A percentile compares a stretch with the other conserved stretches of the same genome.
phyloP scores from a whole-genome alignment of 2,888 invertebrate genomes.

The Dinocampus coccinellae region DNA sequence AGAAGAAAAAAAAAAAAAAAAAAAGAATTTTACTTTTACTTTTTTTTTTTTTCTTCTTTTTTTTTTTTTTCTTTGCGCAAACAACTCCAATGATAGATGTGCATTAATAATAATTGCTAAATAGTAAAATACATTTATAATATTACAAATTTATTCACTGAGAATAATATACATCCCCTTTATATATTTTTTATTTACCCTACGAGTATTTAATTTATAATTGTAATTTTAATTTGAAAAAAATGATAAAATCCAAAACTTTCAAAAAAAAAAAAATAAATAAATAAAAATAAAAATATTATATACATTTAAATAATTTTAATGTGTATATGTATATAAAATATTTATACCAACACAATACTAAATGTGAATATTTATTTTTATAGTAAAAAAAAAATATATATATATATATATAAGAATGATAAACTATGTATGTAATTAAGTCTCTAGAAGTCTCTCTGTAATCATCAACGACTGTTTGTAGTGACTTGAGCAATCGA shows the following conservation, averaged over 20 bases:
- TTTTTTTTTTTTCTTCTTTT: not conserved
- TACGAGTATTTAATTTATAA: not conserved
- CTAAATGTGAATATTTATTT: no score
- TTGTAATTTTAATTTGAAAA: not conserved
- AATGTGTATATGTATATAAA: no score
- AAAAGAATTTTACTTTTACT: no score
- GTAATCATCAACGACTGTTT: not conserved
- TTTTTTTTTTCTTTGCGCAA: not conserved
- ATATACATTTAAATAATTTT: no score
- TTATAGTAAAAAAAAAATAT: not conserved
- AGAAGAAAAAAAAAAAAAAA: no score
- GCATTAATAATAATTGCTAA: not conserved
- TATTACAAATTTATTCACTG: constrained; percentile 14
- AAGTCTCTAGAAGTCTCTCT: not conserved
- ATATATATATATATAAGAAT: not conserved
- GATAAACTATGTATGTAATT: not conserved
- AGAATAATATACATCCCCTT: constrained; percentile 23
- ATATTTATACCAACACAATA: no score
- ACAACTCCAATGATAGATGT: not conserved
- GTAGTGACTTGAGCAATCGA: constrained; percentile 7
- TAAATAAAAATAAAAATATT: no score
- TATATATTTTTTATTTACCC: not conserved
- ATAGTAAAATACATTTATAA: not conserved
- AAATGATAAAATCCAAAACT: not conserved
- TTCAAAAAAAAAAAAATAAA: no score